These are phyloP conservation scores for Salticus scenicus DNA, from an alignment of 2,888 invertebrate species.

Conservation along the genomic window DNA sequence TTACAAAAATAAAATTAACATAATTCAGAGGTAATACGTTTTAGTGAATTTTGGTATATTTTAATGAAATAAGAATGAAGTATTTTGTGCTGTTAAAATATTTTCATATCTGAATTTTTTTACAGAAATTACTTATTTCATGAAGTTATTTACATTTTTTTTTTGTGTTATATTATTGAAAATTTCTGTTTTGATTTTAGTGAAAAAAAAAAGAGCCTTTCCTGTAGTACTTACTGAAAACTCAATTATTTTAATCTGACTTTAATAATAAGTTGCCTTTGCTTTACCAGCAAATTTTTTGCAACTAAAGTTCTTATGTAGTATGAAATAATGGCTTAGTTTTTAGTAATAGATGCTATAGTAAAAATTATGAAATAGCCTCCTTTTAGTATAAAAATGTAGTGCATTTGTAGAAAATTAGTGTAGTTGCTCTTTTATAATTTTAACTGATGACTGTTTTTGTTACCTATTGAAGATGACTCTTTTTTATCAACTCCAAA, in stretches of 20 bases:
- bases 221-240: neutral
- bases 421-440: conserved; percentile 17
- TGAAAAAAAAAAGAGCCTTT: too few species aligned
- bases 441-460: neutral
- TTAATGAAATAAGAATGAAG: too few species aligned
- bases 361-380: conserved; percentile 37
- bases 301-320: neutral
- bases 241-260: neutral
- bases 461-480: neutral
- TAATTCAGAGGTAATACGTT: too few species aligned
- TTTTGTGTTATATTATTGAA: too few species aligned
- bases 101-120: too few species aligned
- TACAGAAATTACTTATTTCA: too few species aligned
- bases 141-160: too few species aligned
- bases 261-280: neutral
- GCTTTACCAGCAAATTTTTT: neutral
- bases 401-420: conserved; percentile 60
- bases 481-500: too few species aligned
- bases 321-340: conserved; percentile 40
- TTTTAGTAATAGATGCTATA: conserved; percentile 58
- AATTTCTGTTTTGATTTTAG: too few species aligned
- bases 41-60: too few species aligned
- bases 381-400: conserved; percentile 49
- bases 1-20: too few species aligned
- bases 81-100: too few species aligned